Evolutionary conservation across 2,113 vertebrate species (phyloP), one percentile per base, ranked within the genome.

Genomic region (Pholis gunnellus): DNA sequence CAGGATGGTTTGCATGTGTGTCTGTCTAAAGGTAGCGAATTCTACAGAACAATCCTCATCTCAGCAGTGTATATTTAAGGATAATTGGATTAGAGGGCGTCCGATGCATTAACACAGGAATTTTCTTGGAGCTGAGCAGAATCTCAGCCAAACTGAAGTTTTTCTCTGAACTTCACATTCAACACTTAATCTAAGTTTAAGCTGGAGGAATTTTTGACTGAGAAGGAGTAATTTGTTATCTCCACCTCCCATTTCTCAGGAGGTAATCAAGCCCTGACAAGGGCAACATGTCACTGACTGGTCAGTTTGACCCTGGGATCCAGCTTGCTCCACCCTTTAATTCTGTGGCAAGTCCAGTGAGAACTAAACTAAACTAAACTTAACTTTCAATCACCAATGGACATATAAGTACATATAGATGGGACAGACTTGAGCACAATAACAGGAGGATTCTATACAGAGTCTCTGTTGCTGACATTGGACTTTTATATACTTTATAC

Each of bases 11-110:
- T 83, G 44, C 44, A 38, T 52, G n/a, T 69, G 34, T 75, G 72
- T 74, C 14, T 65, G 2, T 75, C 50, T 59, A 2, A 10, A 59
- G 65, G n/a, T 64, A 84, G 38, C 8, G 42, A 70, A 80, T 84
- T 86, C 54, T 59, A 15, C 50, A 48, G 71, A 61, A 61, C 70
- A 64, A 50, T 83, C 76, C 57, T 75, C 50, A 75, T 82, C 65
- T 64, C 72, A 71, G 66, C 61, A 48, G 59, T 64, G 61, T 77
- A 61, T 54, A 56, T 85, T 48, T n/a, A 54, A 79, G 73, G 61
- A 75, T 79, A 78, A 84, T 70, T 86, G 65, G 78, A 80, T 72
- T 46, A 72, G 72, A 89, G 71, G 36, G 18, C 29, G 17, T 76
- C 71, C 68, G 75, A 64, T 86, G 50, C 61, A 65, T 86, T 73